Evolutionary conservation across 2,797 vertebrate species (phyloP).

Genomic region (Selene dorsalis): DNA sequence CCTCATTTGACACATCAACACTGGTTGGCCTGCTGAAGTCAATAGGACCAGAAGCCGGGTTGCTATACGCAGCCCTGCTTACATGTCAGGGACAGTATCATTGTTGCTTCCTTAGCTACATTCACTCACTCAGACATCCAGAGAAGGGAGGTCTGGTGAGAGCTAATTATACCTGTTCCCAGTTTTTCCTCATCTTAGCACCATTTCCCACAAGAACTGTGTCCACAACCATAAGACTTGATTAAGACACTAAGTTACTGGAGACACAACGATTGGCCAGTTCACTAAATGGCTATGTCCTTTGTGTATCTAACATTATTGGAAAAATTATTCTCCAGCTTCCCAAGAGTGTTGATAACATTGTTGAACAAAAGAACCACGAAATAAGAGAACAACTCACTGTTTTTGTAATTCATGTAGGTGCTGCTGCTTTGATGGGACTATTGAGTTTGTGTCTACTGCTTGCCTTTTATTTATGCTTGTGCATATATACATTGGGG

Average conservation of each 20-base stretch:
- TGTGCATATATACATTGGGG: too few species aligned
- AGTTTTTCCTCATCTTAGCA: neutral
- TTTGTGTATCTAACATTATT: neutral
- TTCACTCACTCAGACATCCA: conserved; percentile 5
- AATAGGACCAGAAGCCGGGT: conserved; percentile 27
- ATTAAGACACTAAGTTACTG: neutral
- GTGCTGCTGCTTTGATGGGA: neutral
- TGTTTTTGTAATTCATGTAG: neutral
- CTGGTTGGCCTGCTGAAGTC: conserved; percentile 47
- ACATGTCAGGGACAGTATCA: neutral
- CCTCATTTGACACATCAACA: conserved; percentile 40
- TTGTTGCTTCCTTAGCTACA: neutral
- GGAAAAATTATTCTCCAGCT: neutral
- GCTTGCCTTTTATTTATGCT: neutral
- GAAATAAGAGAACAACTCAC: neutral
- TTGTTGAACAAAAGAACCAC: neutral
- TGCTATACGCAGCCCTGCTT: conserved; percentile 17
- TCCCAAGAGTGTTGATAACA: neutral
- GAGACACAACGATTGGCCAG: neutral
- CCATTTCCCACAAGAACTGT: neutral
- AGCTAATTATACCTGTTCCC: neutral
- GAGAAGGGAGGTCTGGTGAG: neutral
- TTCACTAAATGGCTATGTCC: too few species aligned
- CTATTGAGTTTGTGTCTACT: neutral
- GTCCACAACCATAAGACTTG: neutral